Evolutionary conservation across 2,888 invertebrate species (phyloP), one percentile per base, ranked within the genome.

Genomic region (Leucania comma): DNA sequence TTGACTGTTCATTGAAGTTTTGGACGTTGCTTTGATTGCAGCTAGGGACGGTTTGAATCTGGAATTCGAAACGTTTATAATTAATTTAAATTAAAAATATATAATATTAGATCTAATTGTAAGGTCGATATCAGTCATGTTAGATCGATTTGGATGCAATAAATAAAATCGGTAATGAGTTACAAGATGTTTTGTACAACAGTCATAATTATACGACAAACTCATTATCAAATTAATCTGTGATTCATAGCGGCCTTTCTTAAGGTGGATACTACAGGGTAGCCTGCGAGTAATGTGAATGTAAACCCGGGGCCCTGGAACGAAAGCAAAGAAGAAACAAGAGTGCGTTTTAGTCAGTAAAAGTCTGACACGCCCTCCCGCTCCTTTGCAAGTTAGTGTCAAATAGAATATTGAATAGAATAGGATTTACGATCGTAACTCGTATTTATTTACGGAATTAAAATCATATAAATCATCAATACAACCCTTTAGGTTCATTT

Each of bases 21-120:
- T 97, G 72, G 98, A 98, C 69, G 97, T 96, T 74, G 98, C 97
- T 90, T 97, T 97, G 83, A 98, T 98, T 68, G 98, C 98, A 68
- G 97, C 98, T 88, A 98, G 93, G 82, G 98, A 98, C 79, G 98
- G 98, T 90, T 98, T 98, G 91, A 97, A 98, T 93, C 96, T 96
- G 94, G 61, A 93, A 93, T 68, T 26, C 59, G 60, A 63, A 53
- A 57, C 50, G 60, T 42, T 24, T 10, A 67, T 22, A 8, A 22
- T 68, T 22, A 9, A 22, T 68, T 72, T 20, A 65, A 42, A 42
- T 17, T 1, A 42, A 42, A 17, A 42, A 38, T 0, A 14, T n/a
- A n/a, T n/a, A n/a, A n/a, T n/a, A n/a, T n/a, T n/a, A n/a, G n/a
- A n/a, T n/a, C n/a, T 14, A 38, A 38, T 35, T 14, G 3, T 3